Evolutionary conservation across 1,140 invertebrate genomes (phyloP), one percentile per base, ranked within the genome.

Genomic region (Trinorchestia longiramus): DNA sequence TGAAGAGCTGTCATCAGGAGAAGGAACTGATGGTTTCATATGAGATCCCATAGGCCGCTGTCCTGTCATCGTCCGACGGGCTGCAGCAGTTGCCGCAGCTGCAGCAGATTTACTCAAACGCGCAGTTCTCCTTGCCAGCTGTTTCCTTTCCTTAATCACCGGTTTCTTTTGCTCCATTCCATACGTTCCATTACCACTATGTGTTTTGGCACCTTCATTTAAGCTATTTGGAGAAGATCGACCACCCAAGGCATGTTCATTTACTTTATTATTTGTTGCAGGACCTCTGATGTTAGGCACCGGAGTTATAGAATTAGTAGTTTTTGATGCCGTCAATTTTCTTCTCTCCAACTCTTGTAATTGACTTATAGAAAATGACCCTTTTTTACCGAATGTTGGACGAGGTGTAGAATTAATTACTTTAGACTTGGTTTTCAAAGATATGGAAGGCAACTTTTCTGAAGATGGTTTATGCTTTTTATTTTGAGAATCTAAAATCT

Each of bases 71-170:
- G 88, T 90, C 3, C 92, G 92, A 40, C 92, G 92, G 28, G 92
- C 92, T 23, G 92, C 92, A 94, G 92, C 92, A 17, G 92, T 47
- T 44, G 92, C 92, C 6, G 92, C 92, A 94, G 44, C 92, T 28
- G 92, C 92, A 94, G 92, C 92, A 42, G 92, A 94, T 94, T 94
- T 94, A 28, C 43, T 45, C 6, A 94, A 44, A 42, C 44, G 36
- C 17, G 92, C 40, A 40, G 44, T 47, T 44, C 44, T 94, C 47
- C 47, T 94, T 43, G 44, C 43, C 41, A 45, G 8, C 0, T 23
- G 36, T 47, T 94, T 94, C 40, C 36, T 94, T 11, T 47, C 92
- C 43, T 90, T 90, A 42, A 17, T 17, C 88, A 90, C 36, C 0
- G 41, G 4, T 90, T 90, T 90, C 88, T 77, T 77, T 36, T 28